A percentile compares a stretch with the other conserved stretches of the same genome.
phyloP scores from a whole-genome alignment of 2,797 vertebrate genomes.

The Epinephelus coioides region DNA sequence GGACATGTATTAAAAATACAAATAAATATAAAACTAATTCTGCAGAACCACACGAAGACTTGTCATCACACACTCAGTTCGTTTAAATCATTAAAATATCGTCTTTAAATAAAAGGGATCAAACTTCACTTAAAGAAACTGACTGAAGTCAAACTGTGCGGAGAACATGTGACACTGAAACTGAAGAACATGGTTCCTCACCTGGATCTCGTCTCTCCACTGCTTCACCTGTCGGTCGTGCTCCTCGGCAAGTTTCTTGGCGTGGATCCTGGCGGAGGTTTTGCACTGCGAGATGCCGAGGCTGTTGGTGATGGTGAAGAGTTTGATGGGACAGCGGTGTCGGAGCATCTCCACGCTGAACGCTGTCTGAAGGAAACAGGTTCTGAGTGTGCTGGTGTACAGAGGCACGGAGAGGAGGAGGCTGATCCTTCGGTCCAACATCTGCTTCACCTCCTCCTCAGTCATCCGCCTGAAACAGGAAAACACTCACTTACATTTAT shows the following conservation, averaged over 20 bases:
- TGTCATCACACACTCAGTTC: no score
- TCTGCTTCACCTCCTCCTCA: slow-evolving; percentile 9
- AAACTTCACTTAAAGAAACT: no score
- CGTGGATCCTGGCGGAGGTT: slow-evolving; percentile 13
- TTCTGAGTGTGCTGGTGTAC: background rate
- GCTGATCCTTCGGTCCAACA: slow-evolving; percentile 17
- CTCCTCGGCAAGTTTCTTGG: background rate
- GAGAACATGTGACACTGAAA: no score
- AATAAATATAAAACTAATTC: no score
- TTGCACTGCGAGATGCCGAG: slow-evolving; percentile 21
- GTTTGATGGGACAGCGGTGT: slow-evolving; percentile 11
- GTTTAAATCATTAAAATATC: no score
- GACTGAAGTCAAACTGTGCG: no score
- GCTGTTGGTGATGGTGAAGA: slow-evolving; percentile 13
- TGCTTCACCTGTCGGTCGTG: slow-evolving; percentile 6
- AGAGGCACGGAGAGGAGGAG: slow-evolving; percentile 17
- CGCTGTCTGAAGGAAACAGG: slow-evolving; percentile 8
- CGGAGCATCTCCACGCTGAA: slow-evolving; percentile 23
- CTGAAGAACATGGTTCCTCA: background rate
- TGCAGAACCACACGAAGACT: no score
- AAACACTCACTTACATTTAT: no score
- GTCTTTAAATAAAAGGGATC: no score
- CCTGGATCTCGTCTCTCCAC: slow-evolving; percentile 29
- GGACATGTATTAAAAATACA: no score
- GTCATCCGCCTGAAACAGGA: slow-evolving; percentile 5